A percentile compares a stretch with the other conserved stretches of the same genome.
phyloP scores from a whole-genome alignment of 2,888 invertebrate species.

The Pelosia muscerda region DNA sequence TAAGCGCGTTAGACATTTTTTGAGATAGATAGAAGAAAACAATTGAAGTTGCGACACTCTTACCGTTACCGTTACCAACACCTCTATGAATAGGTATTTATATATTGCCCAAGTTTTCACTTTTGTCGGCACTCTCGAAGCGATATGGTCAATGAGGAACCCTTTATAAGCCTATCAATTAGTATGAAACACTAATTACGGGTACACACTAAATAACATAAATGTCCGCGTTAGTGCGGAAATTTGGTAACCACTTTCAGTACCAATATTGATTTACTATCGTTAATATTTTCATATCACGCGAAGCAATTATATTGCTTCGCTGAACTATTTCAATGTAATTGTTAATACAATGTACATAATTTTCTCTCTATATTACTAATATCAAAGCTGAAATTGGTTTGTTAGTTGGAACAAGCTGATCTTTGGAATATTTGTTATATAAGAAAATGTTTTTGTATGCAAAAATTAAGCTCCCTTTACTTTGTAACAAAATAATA shows the following conservation, averaged over 20 bases:
- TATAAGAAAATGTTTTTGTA: too few species aligned
- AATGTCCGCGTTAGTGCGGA: constrained; percentile 2
- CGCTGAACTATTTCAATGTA: neutral
- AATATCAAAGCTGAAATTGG: neutral
- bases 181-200: too few species aligned
- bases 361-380: neutral
- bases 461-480: neutral
- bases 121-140: too few species aligned
- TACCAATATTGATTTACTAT: constrained; percentile 67
- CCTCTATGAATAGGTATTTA: too few species aligned
- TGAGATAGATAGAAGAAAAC: too few species aligned
- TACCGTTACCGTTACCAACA: too few species aligned
- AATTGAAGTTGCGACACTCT: too few species aligned
- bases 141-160: too few species aligned
- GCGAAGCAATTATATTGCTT: constrained; percentile 46
- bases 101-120: too few species aligned
- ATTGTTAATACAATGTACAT: too few species aligned
- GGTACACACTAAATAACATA: too few species aligned
- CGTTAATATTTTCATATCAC: constrained; percentile 66
- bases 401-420: neutral
- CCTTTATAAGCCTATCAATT: neutral
- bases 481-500: neutral
- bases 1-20: too few species aligned
- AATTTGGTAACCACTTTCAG: constrained; percentile 41
- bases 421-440: neutral